Base-by-base conservation (phyloP, 1,140 invertebrate genomes). In the Grapholita molesta region DNA sequence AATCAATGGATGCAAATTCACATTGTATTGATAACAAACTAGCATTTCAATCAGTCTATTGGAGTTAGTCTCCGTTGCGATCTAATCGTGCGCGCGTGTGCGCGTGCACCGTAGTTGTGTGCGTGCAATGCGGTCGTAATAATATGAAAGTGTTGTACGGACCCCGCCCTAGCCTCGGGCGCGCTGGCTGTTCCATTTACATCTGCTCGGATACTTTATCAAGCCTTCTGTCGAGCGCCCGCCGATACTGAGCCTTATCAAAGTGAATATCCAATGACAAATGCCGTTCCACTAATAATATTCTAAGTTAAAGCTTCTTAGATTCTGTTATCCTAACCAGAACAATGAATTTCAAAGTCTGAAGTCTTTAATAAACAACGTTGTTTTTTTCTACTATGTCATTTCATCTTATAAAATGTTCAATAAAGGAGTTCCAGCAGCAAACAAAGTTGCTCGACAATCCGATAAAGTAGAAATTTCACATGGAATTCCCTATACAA, bases 141-240 rank as follows among this genome's bases (percentile, higher is more conserved):
- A 90, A 90, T 88, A 89, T 90, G 88, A 90, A 90, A 90, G 88
- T 90, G 88, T 90, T 89, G 86, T 89, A 74, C 84, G 86, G 78
- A 84, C 88, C 88, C 86, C 85, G 85, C 88, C 88, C 82, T 87
- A 85, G 85, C 88, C 86, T 87, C 85, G 81, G 82, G 86, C 82
- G 61, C 55, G 80, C 84, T 79, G 77, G 77, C 72, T 83, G 88
- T 81, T 88, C 88, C 85, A 90, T 89, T 90, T 90, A 89, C 88
- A 90, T 90, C 88, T 89, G 88, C 86, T 90, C 82, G 74, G 78
- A 79, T 88, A 88, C 77, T 89, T 88, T 89, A 90, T 89, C 87
- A 84, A 87, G 85, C 86, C 83, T 88, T 88, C 88, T 90, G 83
- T 88, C 75, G 78, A 82, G 75, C 79, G 72, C 74, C 76, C 72